A percentile compares a stretch with the other conserved stretches of the same genome.
These are phyloP conservation scores for Euglossa dilemma DNA, from an alignment of 1,140 invertebrate genomes.

Conservation along the genomic window DNA sequence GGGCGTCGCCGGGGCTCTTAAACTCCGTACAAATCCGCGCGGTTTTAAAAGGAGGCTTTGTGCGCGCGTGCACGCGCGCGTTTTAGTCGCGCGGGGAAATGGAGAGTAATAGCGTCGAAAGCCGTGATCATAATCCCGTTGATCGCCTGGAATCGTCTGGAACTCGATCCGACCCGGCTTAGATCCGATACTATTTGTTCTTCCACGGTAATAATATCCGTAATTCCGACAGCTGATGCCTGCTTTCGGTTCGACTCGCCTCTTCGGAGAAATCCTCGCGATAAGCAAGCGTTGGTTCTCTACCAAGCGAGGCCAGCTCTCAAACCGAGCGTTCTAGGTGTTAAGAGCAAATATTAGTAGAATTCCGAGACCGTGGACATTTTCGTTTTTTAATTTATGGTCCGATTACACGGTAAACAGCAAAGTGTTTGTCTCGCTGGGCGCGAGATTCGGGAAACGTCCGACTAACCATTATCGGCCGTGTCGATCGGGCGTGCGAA, in stretches of 20 bases:
- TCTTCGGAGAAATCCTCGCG: background rate
- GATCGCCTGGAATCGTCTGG: background rate
- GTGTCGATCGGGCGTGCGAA: background rate
- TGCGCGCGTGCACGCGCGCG: constrained; percentile 1
- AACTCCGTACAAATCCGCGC: constrained; percentile 43
- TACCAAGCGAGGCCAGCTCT: background rate
- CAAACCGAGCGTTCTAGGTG: background rate
- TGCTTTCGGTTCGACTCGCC: background rate
- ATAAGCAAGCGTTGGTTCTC: background rate
- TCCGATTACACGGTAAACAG: background rate
- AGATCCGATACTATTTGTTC: background rate
- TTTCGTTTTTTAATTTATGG: background rate
- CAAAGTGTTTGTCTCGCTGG: too few species aligned
- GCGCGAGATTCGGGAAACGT: background rate
- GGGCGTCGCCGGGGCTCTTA: constrained; percentile 41
- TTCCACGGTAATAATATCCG: background rate
- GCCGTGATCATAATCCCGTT: constrained; percentile 48
- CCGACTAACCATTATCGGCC: background rate
- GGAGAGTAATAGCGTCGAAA: constrained; percentile 32
- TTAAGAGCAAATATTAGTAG: background rate
- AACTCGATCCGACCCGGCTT: background rate
- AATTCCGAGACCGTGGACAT: background rate
- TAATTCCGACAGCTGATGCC: background rate
- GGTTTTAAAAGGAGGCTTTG: constrained; percentile 57
- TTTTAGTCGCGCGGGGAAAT: constrained; percentile 23